Evolutionary conservation across 2,888 invertebrate genomes (phyloP).

Genomic region (Lasioglossum villosulum): DNA sequence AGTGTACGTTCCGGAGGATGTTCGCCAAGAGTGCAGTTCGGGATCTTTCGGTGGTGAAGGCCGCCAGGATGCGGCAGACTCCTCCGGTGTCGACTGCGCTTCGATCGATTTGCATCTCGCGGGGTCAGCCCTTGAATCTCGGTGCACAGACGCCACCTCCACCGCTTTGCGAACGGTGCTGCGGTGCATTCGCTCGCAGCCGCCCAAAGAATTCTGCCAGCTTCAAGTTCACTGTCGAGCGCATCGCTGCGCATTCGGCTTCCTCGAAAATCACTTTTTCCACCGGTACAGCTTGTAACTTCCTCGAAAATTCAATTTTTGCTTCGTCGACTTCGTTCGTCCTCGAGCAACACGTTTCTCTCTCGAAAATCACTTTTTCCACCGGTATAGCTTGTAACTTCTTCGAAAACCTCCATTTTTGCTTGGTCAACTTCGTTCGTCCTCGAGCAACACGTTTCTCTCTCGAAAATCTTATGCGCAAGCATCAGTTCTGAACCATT

Average conservation of each 20-base stretch:
- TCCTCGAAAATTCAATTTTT: neutral
- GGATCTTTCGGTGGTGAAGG: conserved; percentile 6
- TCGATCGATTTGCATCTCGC: conserved; percentile 62
- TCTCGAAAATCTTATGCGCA: too few species aligned
- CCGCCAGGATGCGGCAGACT: conserved; percentile 39
- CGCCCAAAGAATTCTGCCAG: conserved; percentile 25
- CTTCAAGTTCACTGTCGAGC: conserved; percentile 42
- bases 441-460: too few species aligned
- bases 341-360: too few species aligned
- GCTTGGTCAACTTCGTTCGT: too few species aligned
- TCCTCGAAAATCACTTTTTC: neutral
- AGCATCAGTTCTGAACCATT: too few species aligned
- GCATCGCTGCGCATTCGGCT: neutral
- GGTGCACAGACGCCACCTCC: neutral
- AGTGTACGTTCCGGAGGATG: neutral
- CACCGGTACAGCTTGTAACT: neutral
- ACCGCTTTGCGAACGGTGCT: conserved; percentile 36
- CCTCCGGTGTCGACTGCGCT: conserved; percentile 32
- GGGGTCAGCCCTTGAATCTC: conserved; percentile 45
- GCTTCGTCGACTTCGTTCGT: too few species aligned
- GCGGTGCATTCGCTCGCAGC: conserved; percentile 21
- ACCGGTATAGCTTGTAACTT: too few species aligned
- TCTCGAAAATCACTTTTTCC: too few species aligned
- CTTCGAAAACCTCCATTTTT: too few species aligned
- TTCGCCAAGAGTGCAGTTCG: neutral